These are phyloP conservation scores for Corythaeola cristata DNA, from an alignment of 2,113 vertebrate species.

Conservation along the genomic window DNA sequence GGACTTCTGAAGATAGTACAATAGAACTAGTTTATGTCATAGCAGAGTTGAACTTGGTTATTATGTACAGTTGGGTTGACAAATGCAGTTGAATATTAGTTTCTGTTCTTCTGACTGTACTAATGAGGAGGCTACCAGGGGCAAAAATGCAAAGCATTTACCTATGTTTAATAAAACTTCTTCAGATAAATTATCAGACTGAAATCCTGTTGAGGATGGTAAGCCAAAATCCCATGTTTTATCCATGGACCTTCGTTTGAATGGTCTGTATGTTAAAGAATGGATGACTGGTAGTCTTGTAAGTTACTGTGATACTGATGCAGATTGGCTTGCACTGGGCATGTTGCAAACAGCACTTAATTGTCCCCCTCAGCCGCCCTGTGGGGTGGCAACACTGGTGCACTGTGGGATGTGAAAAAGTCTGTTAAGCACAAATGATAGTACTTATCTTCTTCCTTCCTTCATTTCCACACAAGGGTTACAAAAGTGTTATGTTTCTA, in stretches of 20 bases:
- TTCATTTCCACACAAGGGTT: not conserved
- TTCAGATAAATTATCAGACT: not conserved
- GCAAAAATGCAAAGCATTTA: not conserved
- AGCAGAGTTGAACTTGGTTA: not conserved
- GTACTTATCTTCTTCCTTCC: not conserved
- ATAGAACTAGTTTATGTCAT: not conserved
- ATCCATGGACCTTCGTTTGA: not conserved
- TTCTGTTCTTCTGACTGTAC: not conserved
- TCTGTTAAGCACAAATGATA: rapidly evolving
- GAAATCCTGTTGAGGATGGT: not conserved
- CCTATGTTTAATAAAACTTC: not conserved
- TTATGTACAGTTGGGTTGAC: not conserved
- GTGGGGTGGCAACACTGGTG: not conserved
- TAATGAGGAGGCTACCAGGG: not conserved
- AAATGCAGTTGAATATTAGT: not conserved
- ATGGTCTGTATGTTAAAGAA: not conserved
- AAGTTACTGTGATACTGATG: not conserved
- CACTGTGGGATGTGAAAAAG: not conserved
- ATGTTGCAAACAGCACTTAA: not conserved
- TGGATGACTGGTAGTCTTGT: not conserved
- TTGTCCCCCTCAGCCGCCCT: not conserved
- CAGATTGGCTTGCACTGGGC: not conserved
- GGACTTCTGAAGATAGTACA: not conserved
- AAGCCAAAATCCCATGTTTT: not conserved
- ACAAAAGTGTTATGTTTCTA: not conserved